A percentile compares a stretch with the other conserved stretches of the same genome.
Evolutionary conservation across 2,113 vertebrate genomes (phyloP).

Genomic region (Podarcis cretensis): DNA sequence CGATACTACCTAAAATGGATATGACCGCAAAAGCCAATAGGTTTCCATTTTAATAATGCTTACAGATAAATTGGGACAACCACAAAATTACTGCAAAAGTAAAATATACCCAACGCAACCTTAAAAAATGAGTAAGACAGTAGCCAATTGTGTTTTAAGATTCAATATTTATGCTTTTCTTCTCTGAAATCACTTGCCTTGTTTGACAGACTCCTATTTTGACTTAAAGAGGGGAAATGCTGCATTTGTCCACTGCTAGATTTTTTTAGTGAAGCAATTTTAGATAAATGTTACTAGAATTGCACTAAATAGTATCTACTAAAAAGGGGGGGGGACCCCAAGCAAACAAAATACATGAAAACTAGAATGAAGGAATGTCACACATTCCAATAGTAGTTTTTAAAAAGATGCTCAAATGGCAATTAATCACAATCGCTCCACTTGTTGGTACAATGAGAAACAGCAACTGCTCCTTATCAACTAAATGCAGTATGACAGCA

Average conservation of each 20-base stretch:
- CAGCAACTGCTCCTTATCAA: neutral
- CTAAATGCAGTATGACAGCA: conserved; percentile 9
- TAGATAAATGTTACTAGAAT: neutral
- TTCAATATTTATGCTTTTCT: neutral
- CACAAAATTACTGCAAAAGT: neutral
- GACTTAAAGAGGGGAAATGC: neutral
- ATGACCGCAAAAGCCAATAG: neutral
- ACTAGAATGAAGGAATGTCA: neutral
- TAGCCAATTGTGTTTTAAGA: neutral
- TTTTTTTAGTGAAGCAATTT: neutral
- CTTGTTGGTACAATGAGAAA: neutral
- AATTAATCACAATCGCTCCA: conserved; percentile 14
- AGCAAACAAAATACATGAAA: neutral
- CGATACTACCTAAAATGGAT: neutral
- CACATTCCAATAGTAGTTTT: neutral
- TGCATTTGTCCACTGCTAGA: neutral
- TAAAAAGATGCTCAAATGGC: fast-evolving
- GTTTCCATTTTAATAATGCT: neutral
- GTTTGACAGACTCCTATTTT: neutral
- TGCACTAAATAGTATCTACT: neutral
- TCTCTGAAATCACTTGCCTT: neutral
- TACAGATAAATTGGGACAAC: neutral
- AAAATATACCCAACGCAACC: neutral
- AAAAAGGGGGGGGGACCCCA: neutral
- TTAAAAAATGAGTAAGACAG: neutral